Evolutionary conservation across 2,888 invertebrate species (phyloP), one percentile per base, ranked within the genome.

Genomic region (Dioctria linearis): DNA sequence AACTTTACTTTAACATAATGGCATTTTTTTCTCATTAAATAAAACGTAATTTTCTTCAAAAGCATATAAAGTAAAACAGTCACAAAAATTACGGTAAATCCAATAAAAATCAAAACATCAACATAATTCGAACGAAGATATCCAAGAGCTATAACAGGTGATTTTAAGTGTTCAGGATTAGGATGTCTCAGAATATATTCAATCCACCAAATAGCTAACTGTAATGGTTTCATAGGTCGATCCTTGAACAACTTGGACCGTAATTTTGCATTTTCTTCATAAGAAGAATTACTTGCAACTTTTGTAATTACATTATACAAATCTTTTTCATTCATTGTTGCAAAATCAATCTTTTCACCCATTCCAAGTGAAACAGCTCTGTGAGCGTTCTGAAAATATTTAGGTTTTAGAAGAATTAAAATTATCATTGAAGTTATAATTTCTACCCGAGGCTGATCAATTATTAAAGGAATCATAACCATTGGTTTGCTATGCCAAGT

Each of bases 161-260:
- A 86, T 57, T 79, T 79, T 5, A 91, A 86, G 86, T 92, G 90
- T 3, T 87, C 88, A 0, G 91, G 91, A 0, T 91, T 91, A 4
- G 87, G 86, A 42, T 91, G 90, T n/a, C 89, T 86, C 0, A 91
- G 90, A 0, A 91, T 90, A 84, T 92, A 90, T 84, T 93, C 92
- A 25, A 91, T 89, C 93, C 92, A 93, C 86, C 91, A 91, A 2
- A 91, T 87, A 6, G 93, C 89, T 40, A 91, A 91, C 25, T 90
- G 90, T 37, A 91, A 87, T 0, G 93, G 91, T 2, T 89, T 86
- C 83, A 90, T 85, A 0, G 90, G 90, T 1, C 92, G 89, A 84
- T 91, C 91, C 65, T 85, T 86, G 85, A 90, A 91, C 54, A 89
- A 84, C 49, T 84, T 85, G 3, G 90, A 90, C 9, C 89, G 84